Evolutionary conservation across 2,113 vertebrate species (phyloP), one percentile per base, ranked within the genome.

Genomic region (Hyla sarda): DNA sequence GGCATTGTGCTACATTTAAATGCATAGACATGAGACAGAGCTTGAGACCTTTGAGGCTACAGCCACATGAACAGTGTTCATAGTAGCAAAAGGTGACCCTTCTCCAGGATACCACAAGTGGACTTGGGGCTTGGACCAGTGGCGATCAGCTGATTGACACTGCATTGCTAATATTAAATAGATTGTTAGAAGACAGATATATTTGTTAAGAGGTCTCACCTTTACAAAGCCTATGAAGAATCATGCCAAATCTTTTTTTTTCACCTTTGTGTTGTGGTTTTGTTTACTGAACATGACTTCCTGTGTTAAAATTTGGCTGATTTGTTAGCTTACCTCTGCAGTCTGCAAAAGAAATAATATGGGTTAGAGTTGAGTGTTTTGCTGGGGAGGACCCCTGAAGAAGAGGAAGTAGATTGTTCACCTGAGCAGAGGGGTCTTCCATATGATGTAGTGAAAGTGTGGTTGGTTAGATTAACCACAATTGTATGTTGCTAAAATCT

Each of bases 391-490:
- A 58, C 62, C 32, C 76, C 16, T 47, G 23, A 72, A 71, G 34
- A 32, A 67, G 19, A 78, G 75, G 62, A 85, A 85, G 25, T 23
- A 67, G 21, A 73, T 17, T 34, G 21, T 78, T 85, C 47, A 56
- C 60, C 54, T 47, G 9, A 54, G 32, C 60, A 76, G 13, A 72
- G 34, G 77, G 84, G 84, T 86, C 84, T 86, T 80, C 84, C 77
- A 56, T 62, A 14, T 60, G 84, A 81, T 73, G 52, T 81, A 81
- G 79, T 73, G 8, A 50, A 58, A 56, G 34, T 47, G 30, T 32
- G 17, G 21, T 48, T 56, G 19, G 23, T 83, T 41, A 25, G 13
- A 37, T 62, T 45, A 80, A 80, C 54, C 77, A 62, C 77, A 37
- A 45, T 6, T 1, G 2, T 28, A 76, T 9, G n/a, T 30, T 25